These are phyloP conservation scores for Perizoma affinitatum DNA, from an alignment of 2,888 invertebrate genomes.

Conservation along the genomic window DNA sequence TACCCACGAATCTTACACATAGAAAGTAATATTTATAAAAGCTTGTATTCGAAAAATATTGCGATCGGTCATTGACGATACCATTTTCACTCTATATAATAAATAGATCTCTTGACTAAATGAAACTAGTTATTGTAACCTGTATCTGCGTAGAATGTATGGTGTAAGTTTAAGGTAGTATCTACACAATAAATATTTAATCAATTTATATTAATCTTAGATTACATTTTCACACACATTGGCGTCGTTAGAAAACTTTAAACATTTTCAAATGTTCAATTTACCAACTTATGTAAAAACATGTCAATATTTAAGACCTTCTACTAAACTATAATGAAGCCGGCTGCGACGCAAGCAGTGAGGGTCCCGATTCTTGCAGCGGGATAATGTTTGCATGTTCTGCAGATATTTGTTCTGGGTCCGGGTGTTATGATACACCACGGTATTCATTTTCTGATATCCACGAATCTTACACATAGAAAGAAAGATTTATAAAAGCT, in stretches of 20 bases:
- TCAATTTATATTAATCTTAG: constrained; percentile 30
- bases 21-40: constrained; percentile 15
- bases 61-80: not conserved
- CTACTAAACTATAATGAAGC: too few species aligned
- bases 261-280: not conserved
- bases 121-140: constrained; percentile 19
- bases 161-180: constrained; percentile 41
- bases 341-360: too few species aligned
- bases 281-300: too few species aligned
- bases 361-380: too few species aligned
- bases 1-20: not conserved
- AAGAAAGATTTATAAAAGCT: constrained; percentile 12
- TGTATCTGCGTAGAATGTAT: constrained; percentile 37
- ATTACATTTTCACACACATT: constrained; percentile 30
- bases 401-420: too few species aligned
- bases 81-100: constrained; percentile 8
- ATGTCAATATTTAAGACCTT: too few species aligned
- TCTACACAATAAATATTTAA: constrained; percentile 34
- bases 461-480: not conserved
- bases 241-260: constrained; percentile 18
- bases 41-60: not conserved
- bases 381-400: too few species aligned
- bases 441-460: too few species aligned
- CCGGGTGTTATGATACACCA: too few species aligned
- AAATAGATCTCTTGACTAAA: constrained; percentile 9